These are phyloP conservation scores for Aphodius granarius DNA, from an alignment of 2,888 invertebrate genomes.

Conservation along the genomic window DNA sequence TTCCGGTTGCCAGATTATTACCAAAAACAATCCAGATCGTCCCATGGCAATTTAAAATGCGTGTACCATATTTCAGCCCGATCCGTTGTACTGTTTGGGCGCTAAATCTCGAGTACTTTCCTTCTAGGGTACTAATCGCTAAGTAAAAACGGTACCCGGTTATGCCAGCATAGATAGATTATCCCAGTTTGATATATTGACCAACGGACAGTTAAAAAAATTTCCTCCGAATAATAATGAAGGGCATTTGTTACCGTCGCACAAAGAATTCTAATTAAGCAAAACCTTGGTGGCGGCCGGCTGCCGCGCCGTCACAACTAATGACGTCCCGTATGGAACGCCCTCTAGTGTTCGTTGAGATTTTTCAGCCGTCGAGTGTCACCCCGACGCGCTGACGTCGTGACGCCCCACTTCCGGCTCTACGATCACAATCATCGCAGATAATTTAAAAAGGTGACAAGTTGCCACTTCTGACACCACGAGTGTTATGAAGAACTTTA, in stretches of 20 bases:
- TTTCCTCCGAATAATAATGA: not conserved
- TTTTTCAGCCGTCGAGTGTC: conserved; percentile 2
- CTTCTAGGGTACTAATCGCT: too few species aligned
- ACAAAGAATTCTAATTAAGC: conserved; percentile 14
- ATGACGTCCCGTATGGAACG: not conserved
- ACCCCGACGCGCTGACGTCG: not conserved
- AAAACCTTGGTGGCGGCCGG: not conserved
- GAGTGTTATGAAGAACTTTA: too few species aligned
- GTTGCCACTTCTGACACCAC: not conserved
- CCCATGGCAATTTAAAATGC: too few species aligned
- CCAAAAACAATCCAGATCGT: too few species aligned
- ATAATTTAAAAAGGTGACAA: not conserved
- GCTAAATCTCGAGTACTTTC: too few species aligned
- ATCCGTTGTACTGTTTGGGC: too few species aligned
- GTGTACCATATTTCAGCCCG: too few species aligned
- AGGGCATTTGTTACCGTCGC: not conserved
- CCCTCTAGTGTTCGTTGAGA: not conserved
- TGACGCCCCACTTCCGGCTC: not conserved
- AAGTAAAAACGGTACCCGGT: too few species aligned
- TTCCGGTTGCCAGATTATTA: too few species aligned
- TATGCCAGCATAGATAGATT: not conserved
- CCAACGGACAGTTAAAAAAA: not conserved
- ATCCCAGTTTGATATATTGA: not conserved
- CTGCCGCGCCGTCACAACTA: not conserved
- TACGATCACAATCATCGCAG: not conserved